Evolutionary conservation across 2,888 invertebrate genomes (phyloP), one percentile per base, ranked within the genome.

Genomic region (Cheilosia urbana): DNA sequence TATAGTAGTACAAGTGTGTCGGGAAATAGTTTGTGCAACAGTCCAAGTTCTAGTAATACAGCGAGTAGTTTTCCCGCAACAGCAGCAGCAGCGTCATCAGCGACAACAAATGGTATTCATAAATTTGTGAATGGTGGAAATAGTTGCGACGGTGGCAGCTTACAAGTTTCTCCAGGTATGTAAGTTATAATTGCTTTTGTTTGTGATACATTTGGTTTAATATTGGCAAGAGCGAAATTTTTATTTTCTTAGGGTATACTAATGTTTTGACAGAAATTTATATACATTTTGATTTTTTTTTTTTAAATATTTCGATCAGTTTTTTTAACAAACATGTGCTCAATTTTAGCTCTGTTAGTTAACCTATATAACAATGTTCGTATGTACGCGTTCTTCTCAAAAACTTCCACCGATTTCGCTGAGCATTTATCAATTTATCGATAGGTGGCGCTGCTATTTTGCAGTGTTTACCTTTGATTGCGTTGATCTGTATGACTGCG

Each of bases 111-210:
- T 85, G 58, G 27, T 19, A 68, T 66, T 15, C 71, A 77, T 47
- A 85, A 72, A 2, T 81, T 85, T 42, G 55, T 49, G 30, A 76
- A 66, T 42, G 66, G 68, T 49, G 49, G 60, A 30, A 69, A 45
- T 13, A 66, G 81, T 40, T 81, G 85, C 42, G 85, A 85, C 4
- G 81, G 76, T 37, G 40, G 3, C n/a, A 81, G 40, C 72, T 68
- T 85, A n/a, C 81, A 85, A 77, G 63, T 81, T 15, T 58, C 76
- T n/a, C 45, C 81, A 85, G 85, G 85, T 85, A 85, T 85, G 85
- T 85, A 85, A 66, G 58, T 76, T 55, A 30, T 24, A 13, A 24
- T n/a, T 19, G 17, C 37, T 45, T 34, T 57, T 42, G 9, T 40
- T 45, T 15, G 2, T 15, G 2, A 40, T 62, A 7, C 24, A 27